A percentile compares a stretch with the other conserved stretches of the same genome.
phyloP scores from a whole-genome alignment of 2,888 invertebrate species.

The Eupeodes luniger region DNA sequence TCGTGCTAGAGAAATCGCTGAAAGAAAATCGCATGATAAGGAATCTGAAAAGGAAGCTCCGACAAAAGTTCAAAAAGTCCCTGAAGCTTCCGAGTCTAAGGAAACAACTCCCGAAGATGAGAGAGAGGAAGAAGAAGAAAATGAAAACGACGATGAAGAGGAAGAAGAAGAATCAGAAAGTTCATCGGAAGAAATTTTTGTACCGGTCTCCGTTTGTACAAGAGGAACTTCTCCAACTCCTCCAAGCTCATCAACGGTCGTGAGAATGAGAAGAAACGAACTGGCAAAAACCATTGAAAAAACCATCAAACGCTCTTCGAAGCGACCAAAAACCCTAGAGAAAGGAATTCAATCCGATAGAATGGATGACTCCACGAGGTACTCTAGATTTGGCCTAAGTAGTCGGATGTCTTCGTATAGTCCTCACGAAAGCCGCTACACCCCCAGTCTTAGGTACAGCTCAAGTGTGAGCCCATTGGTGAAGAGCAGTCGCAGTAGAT shows the following conservation, averaged over 20 bases:
- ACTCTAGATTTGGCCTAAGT: slow-evolving; percentile 87
- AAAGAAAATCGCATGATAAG: slow-evolving; percentile 84
- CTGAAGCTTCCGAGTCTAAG: slow-evolving; percentile 19
- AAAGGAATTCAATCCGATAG: slow-evolving; percentile 91
- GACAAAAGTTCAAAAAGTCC: slow-evolving; percentile 77
- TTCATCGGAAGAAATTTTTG: slow-evolving; percentile 80
- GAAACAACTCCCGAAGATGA: slow-evolving; percentile 55
- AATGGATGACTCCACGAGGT: slow-evolving; percentile 88
- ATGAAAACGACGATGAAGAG: slow-evolving; percentile 72
- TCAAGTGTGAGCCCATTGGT: slow-evolving; percentile 79
- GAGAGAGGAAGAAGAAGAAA: slow-evolving; percentile 77
- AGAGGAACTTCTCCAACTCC: slow-evolving; percentile 92
- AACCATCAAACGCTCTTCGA: slow-evolving; percentile 87
- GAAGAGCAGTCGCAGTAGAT: slow-evolving; percentile 76
- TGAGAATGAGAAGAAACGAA: slow-evolving; percentile 89
- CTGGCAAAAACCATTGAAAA: slow-evolving; percentile 90
- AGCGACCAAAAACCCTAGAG: slow-evolving; percentile 86
- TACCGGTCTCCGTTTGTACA: slow-evolving; percentile 88
- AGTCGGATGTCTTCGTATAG: slow-evolving; percentile 84
- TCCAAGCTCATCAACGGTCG: slow-evolving; percentile 86
- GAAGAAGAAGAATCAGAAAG: slow-evolving; percentile 67
- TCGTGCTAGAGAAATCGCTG: slow-evolving; percentile 81
- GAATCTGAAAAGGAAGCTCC: slow-evolving; percentile 78
- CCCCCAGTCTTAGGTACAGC: slow-evolving; percentile 80
- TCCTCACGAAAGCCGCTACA: slow-evolving; percentile 83